These are phyloP conservation scores for Diplodus sargus DNA, from an alignment of 2,797 vertebrate species.

Conservation along the genomic window DNA sequence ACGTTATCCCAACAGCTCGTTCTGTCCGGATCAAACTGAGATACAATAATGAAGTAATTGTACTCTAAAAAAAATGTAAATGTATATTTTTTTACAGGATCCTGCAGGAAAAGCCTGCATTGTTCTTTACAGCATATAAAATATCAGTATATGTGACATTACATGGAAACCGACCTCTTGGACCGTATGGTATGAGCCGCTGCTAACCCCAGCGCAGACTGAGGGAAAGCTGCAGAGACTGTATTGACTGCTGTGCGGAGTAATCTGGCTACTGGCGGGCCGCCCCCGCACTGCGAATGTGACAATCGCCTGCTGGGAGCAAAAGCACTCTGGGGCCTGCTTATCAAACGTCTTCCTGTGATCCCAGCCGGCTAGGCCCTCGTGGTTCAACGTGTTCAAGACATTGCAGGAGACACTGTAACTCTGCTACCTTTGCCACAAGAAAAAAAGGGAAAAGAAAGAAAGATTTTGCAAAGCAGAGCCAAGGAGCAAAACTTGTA, in stretches of 20 bases:
- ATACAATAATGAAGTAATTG: background rate
- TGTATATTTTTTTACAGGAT: too few relatives aligned
- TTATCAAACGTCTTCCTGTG: constrained; percentile 65
- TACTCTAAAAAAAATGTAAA: background rate
- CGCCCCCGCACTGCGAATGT: constrained; percentile 57
- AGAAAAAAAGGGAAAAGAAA: background rate
- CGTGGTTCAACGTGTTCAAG: constrained; percentile 34
- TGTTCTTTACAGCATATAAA: constrained; percentile 4
- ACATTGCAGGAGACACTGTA: constrained; percentile 23
- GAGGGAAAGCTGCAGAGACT: constrained; percentile 37
- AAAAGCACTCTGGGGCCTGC: constrained; percentile 59
- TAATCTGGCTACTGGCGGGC: constrained; percentile 63
- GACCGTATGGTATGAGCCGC: constrained; percentile 12
- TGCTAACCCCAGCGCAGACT: constrained; percentile 11
- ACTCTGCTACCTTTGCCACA: background rate
- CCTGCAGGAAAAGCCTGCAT: background rate
- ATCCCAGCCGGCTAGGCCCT: constrained; percentile 48
- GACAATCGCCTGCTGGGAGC: constrained; percentile 63
- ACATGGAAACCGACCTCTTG: constrained; percentile 15
- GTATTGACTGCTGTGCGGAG: constrained; percentile 54
- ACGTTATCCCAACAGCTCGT: background rate
- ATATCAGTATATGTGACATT: constrained; percentile 2
- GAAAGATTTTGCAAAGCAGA: background rate
- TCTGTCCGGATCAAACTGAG: background rate
- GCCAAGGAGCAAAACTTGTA: background rate